Evolutionary conservation across 2,113 vertebrate genomes (phyloP).

Genomic region (Tonatia bakeri): DNA sequence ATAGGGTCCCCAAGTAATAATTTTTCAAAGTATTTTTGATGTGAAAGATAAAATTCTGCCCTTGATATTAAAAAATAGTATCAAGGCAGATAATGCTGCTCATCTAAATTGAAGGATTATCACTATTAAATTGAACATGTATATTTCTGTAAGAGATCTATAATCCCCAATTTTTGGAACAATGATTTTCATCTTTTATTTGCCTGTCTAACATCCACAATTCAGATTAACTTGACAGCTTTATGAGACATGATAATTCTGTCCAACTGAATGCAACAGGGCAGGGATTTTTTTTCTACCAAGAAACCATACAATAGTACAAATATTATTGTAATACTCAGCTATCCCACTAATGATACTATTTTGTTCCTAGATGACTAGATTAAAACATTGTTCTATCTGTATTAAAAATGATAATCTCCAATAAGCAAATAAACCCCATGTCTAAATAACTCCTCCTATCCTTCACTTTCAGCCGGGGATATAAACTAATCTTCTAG

Average conservation of each 20-base stretch:
- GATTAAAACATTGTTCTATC: constrained; percentile 2
- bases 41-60: constrained; percentile 60
- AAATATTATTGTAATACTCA: constrained; percentile 21
- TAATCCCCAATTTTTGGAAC: constrained; percentile 60
- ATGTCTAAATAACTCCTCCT: not conserved
- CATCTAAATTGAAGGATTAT: constrained; percentile 70
- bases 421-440: not conserved
- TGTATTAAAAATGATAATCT: constrained; percentile 26
- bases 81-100: constrained; percentile 43
- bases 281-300: not conserved
- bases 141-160: constrained; percentile 49
- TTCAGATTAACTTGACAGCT: constrained; percentile 59
- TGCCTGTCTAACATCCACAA: constrained; percentile 46
- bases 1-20: constrained; percentile 19
- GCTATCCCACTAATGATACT: not conserved
- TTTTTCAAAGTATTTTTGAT: constrained; percentile 60
- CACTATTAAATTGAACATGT: constrained; percentile 48
- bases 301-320: not conserved
- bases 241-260: constrained; percentile 33
- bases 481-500: not conserved
- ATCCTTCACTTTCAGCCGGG: not conserved
- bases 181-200: constrained; percentile 63
- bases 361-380: constrained; percentile 22
- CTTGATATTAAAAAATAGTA: constrained; percentile 66
- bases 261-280: not conserved